Conservation (phyloP, 2,113 vertebrate genomes). For the Oreochromis tanganicae region DNA sequence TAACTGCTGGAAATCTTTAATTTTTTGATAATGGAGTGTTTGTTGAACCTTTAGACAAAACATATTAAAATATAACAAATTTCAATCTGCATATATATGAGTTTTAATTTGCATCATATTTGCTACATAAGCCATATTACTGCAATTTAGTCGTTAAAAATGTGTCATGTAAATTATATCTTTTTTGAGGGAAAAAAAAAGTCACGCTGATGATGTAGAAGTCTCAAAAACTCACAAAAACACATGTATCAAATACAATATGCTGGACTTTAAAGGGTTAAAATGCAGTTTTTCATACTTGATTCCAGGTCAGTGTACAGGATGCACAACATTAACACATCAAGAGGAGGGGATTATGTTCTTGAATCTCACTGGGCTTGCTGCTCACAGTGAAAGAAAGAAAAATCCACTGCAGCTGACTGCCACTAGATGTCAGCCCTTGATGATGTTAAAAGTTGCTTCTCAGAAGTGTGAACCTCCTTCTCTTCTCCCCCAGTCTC, state of each 20-base stretch:
- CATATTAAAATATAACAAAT: not conserved
- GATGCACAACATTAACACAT: not conserved
- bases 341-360: not conserved
- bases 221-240: not conserved
- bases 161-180: not conserved
- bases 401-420: not conserved
- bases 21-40: not conserved
- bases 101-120: accelerated
- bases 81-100: not conserved
- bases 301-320: not conserved
- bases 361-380: not conserved
- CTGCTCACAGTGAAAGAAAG: not conserved
- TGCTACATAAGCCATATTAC: not conserved
- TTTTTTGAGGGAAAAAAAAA: not conserved
- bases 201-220: not conserved
- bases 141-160: not conserved
- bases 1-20: not conserved
- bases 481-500: not conserved
- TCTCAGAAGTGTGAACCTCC: constrained; percentile 29
- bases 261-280: accelerated
- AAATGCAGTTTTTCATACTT: not conserved
- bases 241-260: not conserved
- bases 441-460: constrained; percentile 19
- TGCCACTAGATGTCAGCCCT: constrained; percentile 58
- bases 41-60: not conserved